phyloP scores from a whole-genome alignment of 2,888 invertebrate genomes.

The Cremastinae sp. region DNA sequence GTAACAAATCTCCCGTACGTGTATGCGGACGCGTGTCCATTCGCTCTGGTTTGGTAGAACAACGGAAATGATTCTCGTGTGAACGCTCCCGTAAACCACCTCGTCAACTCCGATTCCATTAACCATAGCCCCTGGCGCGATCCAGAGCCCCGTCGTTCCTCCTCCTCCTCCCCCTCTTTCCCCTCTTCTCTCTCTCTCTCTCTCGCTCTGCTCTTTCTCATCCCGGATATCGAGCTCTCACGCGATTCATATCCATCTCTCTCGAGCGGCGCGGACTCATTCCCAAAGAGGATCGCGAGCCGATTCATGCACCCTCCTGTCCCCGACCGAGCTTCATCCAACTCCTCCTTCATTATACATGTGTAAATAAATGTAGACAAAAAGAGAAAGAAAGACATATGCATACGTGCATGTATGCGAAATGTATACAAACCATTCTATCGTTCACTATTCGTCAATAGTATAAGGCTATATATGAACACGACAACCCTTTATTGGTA shows the following conservation, averaged over 20 bases:
- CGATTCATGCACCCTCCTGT: slow-evolving; percentile 28
- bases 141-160: slow-evolving; percentile 3
- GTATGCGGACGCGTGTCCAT: slow-evolving; percentile 13
- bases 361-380: slow-evolving; percentile 57
- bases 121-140: slow-evolving; percentile 63
- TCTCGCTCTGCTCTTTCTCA: slow-evolving; percentile 5
- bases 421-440: slow-evolving; percentile 32
- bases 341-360: slow-evolving; percentile 62
- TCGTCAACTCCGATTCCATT: slow-evolving; percentile 65
- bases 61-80: slow-evolving; percentile 67
- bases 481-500: no score
- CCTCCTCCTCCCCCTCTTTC: neutral
- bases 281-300: slow-evolving; percentile 6
- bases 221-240: slow-evolving; percentile 61
- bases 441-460: slow-evolving; percentile 22
- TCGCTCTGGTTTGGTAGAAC: slow-evolving; percentile 45
- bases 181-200: no score
- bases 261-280: slow-evolving; percentile 52
- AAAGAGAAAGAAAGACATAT: no score
- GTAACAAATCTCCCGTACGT: no score
- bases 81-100: slow-evolving; percentile 66
- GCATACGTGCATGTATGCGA: no score
- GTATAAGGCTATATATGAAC: slow-evolving; percentile 10
- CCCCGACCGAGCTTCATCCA: slow-evolving; percentile 8
- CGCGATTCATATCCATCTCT: slow-evolving; percentile 63